Base-by-base conservation (phyloP, 2,113 vertebrate species). In the Semicossyphus pulcher region DNA sequence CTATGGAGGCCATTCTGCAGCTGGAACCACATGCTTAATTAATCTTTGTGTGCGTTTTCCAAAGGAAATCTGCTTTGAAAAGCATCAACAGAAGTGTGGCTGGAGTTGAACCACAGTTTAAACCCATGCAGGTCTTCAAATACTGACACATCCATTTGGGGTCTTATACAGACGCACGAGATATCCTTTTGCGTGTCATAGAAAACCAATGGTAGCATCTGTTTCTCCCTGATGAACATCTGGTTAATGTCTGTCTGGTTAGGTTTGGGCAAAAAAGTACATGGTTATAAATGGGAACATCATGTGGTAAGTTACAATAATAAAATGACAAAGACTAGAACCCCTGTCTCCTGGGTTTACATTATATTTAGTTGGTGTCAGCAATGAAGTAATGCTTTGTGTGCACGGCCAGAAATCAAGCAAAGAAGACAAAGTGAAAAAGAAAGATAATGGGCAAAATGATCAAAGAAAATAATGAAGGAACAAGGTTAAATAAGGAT, bases 1-100 rank as follows among this genome's bases (percentile, higher is more conserved):
- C 34, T 52, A n/a, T 31, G 21, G 20, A 68, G n/a, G 21, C 8
- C 11, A 28, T 51, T 67, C 48, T 44, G 4, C 65, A 75, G 61
- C 62, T 61, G 34, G 47, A 39, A 61, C 39, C 52, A 31, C 44
- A 59, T 34, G 21, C 53, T 48, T 21, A 67, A 63, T 59, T 54
- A 41, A 42, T 44, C 26, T n/a, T 1, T 45, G 34, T 36, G 6
- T n/a, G 44, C 52, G 57, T 25, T 2, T 47, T 34, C 11, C 37
- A 10, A 51, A 36, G 36, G 39, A 15, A 65, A 63, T 56, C 32
- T 25, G 3, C 52, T 9, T 61, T 62, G 37, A 67, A 51, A 26
- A 57, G 61, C 11, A 32, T 45, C 23, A 28, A 54, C 28, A 9
- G 53, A 26, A 10, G 1, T 36, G 61, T 7, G 4, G 31, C 42